These are phyloP conservation scores for Ptychochromis oligacanthus DNA, from an alignment of 2,113 vertebrate species.

Conservation along the genomic window DNA sequence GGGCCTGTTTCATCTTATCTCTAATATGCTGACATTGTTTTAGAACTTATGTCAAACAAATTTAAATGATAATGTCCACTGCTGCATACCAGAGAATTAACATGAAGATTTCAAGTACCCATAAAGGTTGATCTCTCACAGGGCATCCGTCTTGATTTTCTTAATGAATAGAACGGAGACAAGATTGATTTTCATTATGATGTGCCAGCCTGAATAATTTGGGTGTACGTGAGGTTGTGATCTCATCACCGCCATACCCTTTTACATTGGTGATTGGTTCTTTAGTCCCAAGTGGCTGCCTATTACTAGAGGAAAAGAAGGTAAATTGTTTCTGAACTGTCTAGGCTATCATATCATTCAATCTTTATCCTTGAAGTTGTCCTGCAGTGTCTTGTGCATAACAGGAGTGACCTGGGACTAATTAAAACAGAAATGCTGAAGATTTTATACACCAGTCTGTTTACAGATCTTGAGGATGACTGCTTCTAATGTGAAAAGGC, in stretches of 20 bases:
- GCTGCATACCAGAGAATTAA: slow-evolving; percentile 10
- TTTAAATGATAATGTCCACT: neutral
- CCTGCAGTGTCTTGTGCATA: neutral
- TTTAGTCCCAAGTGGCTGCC: neutral
- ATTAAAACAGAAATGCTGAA: neutral
- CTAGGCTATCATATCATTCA: neutral
- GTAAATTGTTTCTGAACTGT: neutral
- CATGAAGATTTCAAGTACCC: slow-evolving; percentile 20
- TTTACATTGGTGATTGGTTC: slow-evolving; percentile 21
- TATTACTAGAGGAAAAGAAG: neutral
- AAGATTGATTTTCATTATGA: slow-evolving; percentile 36
- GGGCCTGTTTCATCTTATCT: slow-evolving; percentile 4
- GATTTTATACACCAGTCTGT: neutral
- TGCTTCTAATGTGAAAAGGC: neutral
- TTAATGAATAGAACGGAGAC: slow-evolving; percentile 29
- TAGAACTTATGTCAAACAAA: slow-evolving; percentile 1
- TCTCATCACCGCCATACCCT: slow-evolving; percentile 25
- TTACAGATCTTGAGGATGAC: neutral
- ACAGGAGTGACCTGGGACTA: neutral
- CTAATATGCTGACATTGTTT: slow-evolving; percentile 23
- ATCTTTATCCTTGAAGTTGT: neutral
- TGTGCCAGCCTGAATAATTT: slow-evolving; percentile 40
- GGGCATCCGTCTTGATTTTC: slow-evolving; percentile 25
- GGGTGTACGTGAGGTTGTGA: slow-evolving; percentile 16
- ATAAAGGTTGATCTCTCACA: neutral